A percentile compares a stretch with the other conserved stretches of the same genome.
Conservation (phyloP, 1,140 invertebrate genomes). For the Psilanteris sp. region DNA sequence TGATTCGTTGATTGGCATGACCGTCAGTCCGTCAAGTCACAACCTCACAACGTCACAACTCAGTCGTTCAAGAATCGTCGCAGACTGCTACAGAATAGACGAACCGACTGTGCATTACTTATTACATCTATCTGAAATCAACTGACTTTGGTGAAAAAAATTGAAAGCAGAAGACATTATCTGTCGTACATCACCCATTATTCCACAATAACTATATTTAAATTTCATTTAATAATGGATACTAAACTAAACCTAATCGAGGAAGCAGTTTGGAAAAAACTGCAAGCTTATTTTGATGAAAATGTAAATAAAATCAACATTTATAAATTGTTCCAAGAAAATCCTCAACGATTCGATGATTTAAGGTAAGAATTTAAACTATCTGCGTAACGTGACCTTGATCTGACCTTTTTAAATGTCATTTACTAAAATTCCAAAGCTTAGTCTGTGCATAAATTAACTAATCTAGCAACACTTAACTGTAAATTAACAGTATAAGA, state of each 20-base stretch:
- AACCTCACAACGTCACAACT: too few species aligned
- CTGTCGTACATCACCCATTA: too few species aligned
- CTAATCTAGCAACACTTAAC: too few species aligned
- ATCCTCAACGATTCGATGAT: slow-evolving; percentile 88
- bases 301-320: slow-evolving; percentile 88
- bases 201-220: neutral
- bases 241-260: slow-evolving; percentile 80
- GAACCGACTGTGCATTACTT: too few species aligned
- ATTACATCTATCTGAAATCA: too few species aligned
- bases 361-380: slow-evolving; percentile 84
- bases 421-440: slow-evolving; percentile 30
- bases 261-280: slow-evolving; percentile 85
- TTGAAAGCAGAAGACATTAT: slow-evolving; percentile 45
- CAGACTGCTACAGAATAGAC: too few species aligned
- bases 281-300: slow-evolving; percentile 86
- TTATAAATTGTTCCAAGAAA: slow-evolving; percentile 86
- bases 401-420: slow-evolving; percentile 64
- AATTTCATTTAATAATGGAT: slow-evolving; percentile 71
- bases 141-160: too few species aligned
- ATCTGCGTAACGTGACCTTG: slow-evolving; percentile 67
- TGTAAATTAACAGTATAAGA: too few species aligned
- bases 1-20: too few species aligned
- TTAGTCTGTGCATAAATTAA: slow-evolving; percentile 4
- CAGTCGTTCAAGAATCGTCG: too few species aligned
- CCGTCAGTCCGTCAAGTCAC: too few species aligned